Base-by-base conservation (phyloP, 2,797 vertebrate species). In the Chiloscyllium punctatum region DNA sequence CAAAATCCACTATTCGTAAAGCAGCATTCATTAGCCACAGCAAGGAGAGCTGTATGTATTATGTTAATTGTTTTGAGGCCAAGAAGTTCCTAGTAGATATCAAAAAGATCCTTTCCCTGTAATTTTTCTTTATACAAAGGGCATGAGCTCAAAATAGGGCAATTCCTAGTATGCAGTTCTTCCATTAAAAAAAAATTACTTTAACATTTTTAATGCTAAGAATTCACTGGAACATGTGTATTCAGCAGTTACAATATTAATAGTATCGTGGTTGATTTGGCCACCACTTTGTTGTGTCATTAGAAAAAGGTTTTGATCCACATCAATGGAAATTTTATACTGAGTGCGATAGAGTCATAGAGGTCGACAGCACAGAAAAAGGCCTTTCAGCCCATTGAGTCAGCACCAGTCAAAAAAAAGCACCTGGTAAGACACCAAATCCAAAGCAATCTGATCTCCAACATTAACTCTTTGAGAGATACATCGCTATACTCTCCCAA, bases 381-480 rank as follows among this genome's bases (percentile, higher is more conserved):
- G 4, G 57, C 57, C 57, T 57, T 57, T 57, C 57, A 57, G 57
- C 57, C 57, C 57, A 57, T 57, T 9, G 11, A 57, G 57, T 57
- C 7, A 57, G 57, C 6, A 57, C 57, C 57, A 7, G 11, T 57
- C 57, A 57, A 57, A 48, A 57, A 57, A 8, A 57, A 8, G 57
- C 57, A 57, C 57, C 18, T 42, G 37, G 88, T 15, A 91, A 91
- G 25, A 15, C 7, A 33, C 53, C 27, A 66, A 91, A 48, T 30
- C 68, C 27, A 94, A 72, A 77, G n/a, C 30, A 53, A 77, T 57
- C 53, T 51, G 13, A 42, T 51, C 6, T 33, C 25, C 16, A 72
- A 95, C 48, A 74, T 95, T 53, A 77, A 95, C 71, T 77, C 94
- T 77, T 33, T 94, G 71, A 74, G 16, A 74, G 25, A 71, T 48